Percentiles rank a stretch among this genome's conserved stretches.
phyloP scores from a whole-genome alignment of 2,888 invertebrate species.

The Tetheella fluctuosa region DNA sequence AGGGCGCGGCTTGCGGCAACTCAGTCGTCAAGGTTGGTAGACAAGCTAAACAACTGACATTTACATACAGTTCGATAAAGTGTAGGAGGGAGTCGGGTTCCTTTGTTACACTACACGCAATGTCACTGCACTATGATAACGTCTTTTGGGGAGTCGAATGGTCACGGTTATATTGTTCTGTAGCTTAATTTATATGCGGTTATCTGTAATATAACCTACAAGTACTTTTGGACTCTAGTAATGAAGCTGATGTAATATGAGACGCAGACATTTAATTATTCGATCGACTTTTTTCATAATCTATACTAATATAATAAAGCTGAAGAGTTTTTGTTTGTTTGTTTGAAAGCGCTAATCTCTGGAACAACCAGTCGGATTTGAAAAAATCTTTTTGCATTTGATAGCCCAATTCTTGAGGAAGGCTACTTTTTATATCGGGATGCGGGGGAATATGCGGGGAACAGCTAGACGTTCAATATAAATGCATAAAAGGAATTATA shows the following conservation, averaged over 20 bases:
- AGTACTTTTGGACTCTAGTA: background rate
- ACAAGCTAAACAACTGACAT: background rate
- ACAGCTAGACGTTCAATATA: too few species aligned
- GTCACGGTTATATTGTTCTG: background rate
- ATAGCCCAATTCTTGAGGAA: too few species aligned
- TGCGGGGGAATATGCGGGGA: too few species aligned
- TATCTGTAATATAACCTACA: conserved; percentile 3
- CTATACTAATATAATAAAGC: too few species aligned
- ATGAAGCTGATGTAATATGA: background rate
- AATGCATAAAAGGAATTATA: too few species aligned
- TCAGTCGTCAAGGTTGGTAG: conserved; percentile 74
- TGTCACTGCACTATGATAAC: background rate
- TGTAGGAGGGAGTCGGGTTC: background rate
- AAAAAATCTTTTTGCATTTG: too few species aligned
- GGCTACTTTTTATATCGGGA: too few species aligned
- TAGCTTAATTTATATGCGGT: background rate
- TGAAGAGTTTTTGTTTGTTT: too few species aligned
- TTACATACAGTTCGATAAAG: background rate
- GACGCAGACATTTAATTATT: background rate
- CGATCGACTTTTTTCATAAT: background rate
- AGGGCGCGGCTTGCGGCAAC: conserved; percentile 87
- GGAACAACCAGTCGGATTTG: too few species aligned
- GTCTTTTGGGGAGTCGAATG: background rate
- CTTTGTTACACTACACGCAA: background rate
- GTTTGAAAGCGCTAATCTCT: too few species aligned